phyloP scores from a whole-genome alignment of 2,888 invertebrate genomes.

The Ecdyonurus torrentis region DNA sequence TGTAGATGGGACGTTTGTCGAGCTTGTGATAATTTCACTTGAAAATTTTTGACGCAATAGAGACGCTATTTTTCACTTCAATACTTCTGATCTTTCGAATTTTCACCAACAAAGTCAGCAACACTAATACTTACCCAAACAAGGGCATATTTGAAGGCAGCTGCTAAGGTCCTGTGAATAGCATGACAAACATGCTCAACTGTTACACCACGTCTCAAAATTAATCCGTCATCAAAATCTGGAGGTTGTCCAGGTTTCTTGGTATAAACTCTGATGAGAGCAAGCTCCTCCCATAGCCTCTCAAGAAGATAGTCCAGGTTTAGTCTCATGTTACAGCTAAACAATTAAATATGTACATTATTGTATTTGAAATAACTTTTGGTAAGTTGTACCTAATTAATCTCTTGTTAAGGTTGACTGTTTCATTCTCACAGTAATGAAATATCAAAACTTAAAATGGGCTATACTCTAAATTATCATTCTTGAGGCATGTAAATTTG shows the following conservation, averaged over 20 bases:
- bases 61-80: not conserved
- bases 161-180: constrained; percentile 85
- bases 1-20: no score
- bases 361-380: no score
- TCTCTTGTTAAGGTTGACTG: no score
- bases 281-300: constrained; percentile 83
- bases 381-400: no score
- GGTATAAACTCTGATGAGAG: constrained; percentile 90
- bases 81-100: no score
- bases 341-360: no score
- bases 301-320: constrained; percentile 91
- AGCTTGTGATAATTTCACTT: no score
- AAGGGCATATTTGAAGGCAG: constrained; percentile 87
- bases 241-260: constrained; percentile 97
- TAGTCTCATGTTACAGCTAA: constrained; percentile 95
- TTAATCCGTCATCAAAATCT: constrained; percentile 89
- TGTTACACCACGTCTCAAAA: constrained; percentile 74
- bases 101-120: no score
- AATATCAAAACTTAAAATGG: no score
- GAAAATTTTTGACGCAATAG: no score
- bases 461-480: no score
- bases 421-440: no score
- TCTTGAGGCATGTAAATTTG: not conserved
- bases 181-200: constrained; percentile 96
- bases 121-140: constrained; percentile 70